Conservation (phyloP, 2,797 vertebrate species). For the Coregonus sp. region DNA sequence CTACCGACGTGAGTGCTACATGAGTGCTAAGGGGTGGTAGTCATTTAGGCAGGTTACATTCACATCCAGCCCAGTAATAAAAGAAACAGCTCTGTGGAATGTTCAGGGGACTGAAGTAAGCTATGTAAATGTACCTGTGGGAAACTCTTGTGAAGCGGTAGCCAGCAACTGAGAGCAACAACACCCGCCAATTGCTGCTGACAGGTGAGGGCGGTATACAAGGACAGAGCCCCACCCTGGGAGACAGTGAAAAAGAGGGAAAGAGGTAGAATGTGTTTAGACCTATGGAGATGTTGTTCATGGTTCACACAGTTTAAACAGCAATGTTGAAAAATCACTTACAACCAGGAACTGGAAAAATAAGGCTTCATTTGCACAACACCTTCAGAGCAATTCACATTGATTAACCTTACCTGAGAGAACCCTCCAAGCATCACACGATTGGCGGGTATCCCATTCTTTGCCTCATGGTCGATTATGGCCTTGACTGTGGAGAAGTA, state of each 20-base stretch:
- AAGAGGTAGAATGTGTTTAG: not conserved
- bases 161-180: slow-evolving; percentile 96
- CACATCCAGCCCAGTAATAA: not conserved
- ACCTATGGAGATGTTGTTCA: not conserved
- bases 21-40: no score
- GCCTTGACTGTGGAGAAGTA: slow-evolving; percentile 83
- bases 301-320: not conserved
- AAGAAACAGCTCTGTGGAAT: not conserved
- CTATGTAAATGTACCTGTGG: slow-evolving; percentile 78
- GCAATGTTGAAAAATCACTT: not conserved
- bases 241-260: not conserved
- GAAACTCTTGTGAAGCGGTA: slow-evolving; percentile 92
- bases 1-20: no score
- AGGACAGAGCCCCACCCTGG: slow-evolving; percentile 93
- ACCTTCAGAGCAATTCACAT: not conserved
- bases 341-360: not conserved
- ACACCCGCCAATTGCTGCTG: slow-evolving; percentile 93
- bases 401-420: slow-evolving; percentile 86
- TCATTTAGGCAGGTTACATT: no score
- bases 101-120: not conserved
- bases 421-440: slow-evolving; percentile 96
- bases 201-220: slow-evolving; percentile 95
- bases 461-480: slow-evolving; percentile 94
- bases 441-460: slow-evolving; percentile 92
- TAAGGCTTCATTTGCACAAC: not conserved